A percentile compares a stretch with the other conserved stretches of the same genome.
These are phyloP conservation scores for Trialeurodes vaporariorum DNA, from an alignment of 1,140 invertebrate genomes.

Conservation along the genomic window DNA sequence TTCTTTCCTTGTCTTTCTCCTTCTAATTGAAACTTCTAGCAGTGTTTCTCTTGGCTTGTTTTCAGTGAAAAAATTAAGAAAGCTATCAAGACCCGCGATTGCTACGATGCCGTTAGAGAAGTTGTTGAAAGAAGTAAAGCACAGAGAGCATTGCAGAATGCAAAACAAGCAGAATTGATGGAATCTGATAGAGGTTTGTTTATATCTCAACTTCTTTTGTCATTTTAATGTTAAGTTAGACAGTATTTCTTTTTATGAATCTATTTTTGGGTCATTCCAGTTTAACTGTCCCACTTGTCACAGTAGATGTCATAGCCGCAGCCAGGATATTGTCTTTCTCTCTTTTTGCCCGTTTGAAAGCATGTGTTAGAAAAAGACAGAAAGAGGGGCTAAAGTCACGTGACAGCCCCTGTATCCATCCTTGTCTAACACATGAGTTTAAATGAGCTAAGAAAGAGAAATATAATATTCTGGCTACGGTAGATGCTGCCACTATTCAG, in stretches of 20 bases:
- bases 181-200: constrained; percentile 13
- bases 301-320: too few relatives aligned
- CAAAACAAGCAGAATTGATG: constrained; percentile 7
- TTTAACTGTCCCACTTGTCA: too few relatives aligned
- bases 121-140: constrained; percentile 48
- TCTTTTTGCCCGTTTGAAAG: neutral
- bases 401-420: too few relatives aligned
- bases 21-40: too few relatives aligned
- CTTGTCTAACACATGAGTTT: too few relatives aligned
- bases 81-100: constrained; percentile 69
- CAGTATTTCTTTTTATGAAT: constrained; percentile 5
- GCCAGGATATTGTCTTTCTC: neutral
- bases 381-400: too few relatives aligned
- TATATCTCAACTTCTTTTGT: neutral
- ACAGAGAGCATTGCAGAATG: constrained; percentile 17
- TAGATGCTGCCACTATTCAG: constrained; percentile 2
- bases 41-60: constrained; percentile 29
- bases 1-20: too few relatives aligned
- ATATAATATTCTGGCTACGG: too few relatives aligned
- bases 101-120: constrained; percentile 76
- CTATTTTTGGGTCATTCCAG: neutral
- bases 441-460: too few relatives aligned
- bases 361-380: too few relatives aligned
- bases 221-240: constrained; percentile 1
- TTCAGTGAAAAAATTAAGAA: constrained; percentile 63